phyloP scores from a whole-genome alignment of 2,113 vertebrate genomes.

The Aegypius monachus region DNA sequence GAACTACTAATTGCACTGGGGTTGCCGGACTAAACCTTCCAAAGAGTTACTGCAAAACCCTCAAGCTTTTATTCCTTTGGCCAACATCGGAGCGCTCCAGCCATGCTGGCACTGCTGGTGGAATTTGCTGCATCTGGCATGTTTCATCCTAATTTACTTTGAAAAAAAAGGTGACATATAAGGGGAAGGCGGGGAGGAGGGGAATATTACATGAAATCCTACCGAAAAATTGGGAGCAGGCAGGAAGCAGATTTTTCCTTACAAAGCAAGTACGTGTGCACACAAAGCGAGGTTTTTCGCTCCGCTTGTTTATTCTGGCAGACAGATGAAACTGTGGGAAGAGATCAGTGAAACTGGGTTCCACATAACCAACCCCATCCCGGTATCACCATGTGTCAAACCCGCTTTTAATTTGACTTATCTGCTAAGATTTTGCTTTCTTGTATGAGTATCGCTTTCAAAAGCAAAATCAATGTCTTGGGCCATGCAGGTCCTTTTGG shows the following conservation, averaged over 20 bases:
- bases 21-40: background rate
- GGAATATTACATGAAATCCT: background rate
- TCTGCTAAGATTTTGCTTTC: background rate
- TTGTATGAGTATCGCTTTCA: background rate
- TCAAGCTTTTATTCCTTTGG: background rate
- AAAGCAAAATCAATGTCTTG: background rate
- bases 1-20: background rate
- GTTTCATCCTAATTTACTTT: background rate
- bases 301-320: background rate
- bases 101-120: background rate
- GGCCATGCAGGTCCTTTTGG: background rate
- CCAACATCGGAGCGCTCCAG: rapidly evolving
- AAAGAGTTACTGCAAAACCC: background rate
- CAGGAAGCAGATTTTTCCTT: slow-evolving; percentile 24
- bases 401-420: background rate
- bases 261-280: background rate
- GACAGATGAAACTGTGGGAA: background rate
- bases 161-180: background rate
- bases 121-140: background rate
- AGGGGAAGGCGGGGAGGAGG: background rate
- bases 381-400: background rate
- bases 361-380: background rate
- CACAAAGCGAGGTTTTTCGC: background rate
- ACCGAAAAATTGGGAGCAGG: background rate
- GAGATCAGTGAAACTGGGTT: background rate